Percentiles rank a stretch among this genome's conserved stretches.
Conservation (phyloP, 1,140 invertebrate genomes). For the Drosophila malerkotliana region DNA sequence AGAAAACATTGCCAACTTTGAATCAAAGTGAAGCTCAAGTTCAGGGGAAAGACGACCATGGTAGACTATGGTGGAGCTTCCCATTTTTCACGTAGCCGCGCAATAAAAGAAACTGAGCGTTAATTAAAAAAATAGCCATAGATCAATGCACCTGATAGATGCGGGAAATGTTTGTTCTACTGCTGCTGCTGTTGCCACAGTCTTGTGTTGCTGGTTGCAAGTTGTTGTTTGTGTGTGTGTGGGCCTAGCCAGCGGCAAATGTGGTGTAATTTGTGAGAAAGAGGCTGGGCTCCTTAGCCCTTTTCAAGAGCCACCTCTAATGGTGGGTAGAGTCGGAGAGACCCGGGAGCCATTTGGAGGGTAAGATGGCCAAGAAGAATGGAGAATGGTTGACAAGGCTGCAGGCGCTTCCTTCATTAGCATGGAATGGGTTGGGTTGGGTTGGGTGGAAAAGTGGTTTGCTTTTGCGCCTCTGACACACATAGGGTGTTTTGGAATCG, state of each 20-base stretch:
- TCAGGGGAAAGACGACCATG: slow-evolving; percentile 8
- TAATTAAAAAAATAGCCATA: slow-evolving; percentile 82
- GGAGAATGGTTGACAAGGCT: slow-evolving; percentile 62
- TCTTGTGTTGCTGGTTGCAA: slow-evolving; percentile 9
- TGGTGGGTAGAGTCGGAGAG: slow-evolving; percentile 14
- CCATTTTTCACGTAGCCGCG: slow-evolving; percentile 64
- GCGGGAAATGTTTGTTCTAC: slow-evolving; percentile 60
- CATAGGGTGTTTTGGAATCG: slow-evolving; percentile 47
- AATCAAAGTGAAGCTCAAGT: slow-evolving; percentile 34
- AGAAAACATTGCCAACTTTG: slow-evolving; percentile 38
- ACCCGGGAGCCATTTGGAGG: slow-evolving; percentile 29
- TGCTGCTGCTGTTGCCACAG: slow-evolving; percentile 22
- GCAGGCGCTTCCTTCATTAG: slow-evolving; percentile 75
- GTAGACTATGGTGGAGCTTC: slow-evolving; percentile 30
- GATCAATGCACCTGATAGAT: slow-evolving; percentile 81
- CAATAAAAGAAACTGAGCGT: slow-evolving; percentile 80
- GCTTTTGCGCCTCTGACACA: slow-evolving; percentile 47
- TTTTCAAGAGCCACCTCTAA: slow-evolving; percentile 47
- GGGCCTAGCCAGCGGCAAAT: slow-evolving; percentile 53
- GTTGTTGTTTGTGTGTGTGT: slow-evolving; percentile 13
- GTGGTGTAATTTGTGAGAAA: slow-evolving; percentile 67
- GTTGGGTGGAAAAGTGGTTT: slow-evolving; percentile 24
- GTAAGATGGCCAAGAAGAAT: slow-evolving; percentile 7
- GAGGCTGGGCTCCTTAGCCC: slow-evolving; percentile 48
- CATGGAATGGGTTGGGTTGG: slow-evolving; percentile 35